A percentile compares a stretch with the other conserved stretches of the same genome.
These are phyloP conservation scores for Neria commutata DNA, from an alignment of 2,888 invertebrate genomes.

Conservation along the genomic window DNA sequence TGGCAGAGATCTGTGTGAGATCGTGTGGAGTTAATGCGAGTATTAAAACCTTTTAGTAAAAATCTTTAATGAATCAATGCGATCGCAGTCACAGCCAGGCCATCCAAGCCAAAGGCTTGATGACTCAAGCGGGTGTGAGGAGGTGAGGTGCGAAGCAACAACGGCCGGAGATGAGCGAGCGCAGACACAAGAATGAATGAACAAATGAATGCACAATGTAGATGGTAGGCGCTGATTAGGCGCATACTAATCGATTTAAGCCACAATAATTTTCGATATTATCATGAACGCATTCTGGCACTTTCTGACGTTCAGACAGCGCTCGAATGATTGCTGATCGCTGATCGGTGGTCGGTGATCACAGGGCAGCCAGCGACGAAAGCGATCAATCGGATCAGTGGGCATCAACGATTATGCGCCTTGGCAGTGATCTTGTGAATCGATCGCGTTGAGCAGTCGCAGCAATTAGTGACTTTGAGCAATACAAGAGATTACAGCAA, in stretches of 20 bases:
- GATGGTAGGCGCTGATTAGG: slow-evolving; percentile 56
- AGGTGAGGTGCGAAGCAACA: no score
- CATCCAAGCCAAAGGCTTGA: slow-evolving; percentile 23
- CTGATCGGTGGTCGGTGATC: not conserved
- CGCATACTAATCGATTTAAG: slow-evolving; percentile 59
- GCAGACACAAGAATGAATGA: slow-evolving; percentile 9
- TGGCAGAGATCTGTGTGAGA: slow-evolving; percentile 39
- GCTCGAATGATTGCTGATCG: not conserved
- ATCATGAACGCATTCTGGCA: not conserved
- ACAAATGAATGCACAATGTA: slow-evolving; percentile 41
- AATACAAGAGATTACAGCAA: not conserved
- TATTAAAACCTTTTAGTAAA: slow-evolving; percentile 59
- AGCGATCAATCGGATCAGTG: no score
- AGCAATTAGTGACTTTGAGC: not conserved
- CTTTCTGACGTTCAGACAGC: not conserved
- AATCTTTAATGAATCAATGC: slow-evolving; percentile 54
- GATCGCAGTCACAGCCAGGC: slow-evolving; percentile 28
- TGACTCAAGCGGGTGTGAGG: no score
- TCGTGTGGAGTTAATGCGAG: slow-evolving; percentile 59
- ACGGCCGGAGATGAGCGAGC: not conserved
- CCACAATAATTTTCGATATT: slow-evolving; percentile 48
- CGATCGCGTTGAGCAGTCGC: no score
- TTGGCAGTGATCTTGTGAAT: no score
- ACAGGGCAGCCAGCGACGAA: no score
- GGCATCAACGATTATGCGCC: no score